Conservation (phyloP, 2,113 vertebrate species). For the Gobiocypris rarus region DNA sequence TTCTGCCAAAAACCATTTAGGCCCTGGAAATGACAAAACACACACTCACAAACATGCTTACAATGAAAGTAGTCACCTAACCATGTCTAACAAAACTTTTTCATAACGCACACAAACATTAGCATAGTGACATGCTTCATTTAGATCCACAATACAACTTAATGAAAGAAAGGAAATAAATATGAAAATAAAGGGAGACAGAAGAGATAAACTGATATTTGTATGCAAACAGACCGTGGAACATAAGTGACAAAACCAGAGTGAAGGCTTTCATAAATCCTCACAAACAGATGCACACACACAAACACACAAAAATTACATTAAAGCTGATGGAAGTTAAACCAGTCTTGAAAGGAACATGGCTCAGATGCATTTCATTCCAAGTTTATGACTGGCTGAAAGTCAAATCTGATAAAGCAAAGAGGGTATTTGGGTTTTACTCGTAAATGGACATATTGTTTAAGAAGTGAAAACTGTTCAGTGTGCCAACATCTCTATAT, state of each 20-base stretch:
- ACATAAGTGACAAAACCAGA: constrained; percentile 21
- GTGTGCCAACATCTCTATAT: neutral
- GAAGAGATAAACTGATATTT: constrained; percentile 35
- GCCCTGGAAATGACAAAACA: constrained; percentile 18
- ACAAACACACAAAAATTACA: neutral
- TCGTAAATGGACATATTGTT: neutral
- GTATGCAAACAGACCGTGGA: constrained; percentile 27
- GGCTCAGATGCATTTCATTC: constrained; percentile 16
- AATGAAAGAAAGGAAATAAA: constrained; percentile 37
- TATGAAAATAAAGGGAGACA: constrained; percentile 11
- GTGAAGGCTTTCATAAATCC: constrained; percentile 20
- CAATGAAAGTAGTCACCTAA: constrained; percentile 20
- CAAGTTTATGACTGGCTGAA: neutral
- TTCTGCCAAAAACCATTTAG: constrained; percentile 18
- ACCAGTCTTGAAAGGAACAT: constrained; percentile 42
- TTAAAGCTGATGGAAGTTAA: constrained; percentile 29
- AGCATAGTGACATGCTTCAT: constrained; percentile 34
- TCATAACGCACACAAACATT: constrained; percentile 22
- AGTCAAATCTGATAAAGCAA: constrained; percentile 19
- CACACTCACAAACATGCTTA: neutral
- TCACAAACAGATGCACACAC: constrained; percentile 11
- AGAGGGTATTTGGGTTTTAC: neutral
- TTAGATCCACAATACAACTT: constrained; percentile 30
- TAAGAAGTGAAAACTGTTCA: constrained; percentile 20
- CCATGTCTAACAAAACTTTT: constrained; percentile 35